Conservation (phyloP, 2,888 invertebrate species). For the Dermolepida albohirtum region DNA sequence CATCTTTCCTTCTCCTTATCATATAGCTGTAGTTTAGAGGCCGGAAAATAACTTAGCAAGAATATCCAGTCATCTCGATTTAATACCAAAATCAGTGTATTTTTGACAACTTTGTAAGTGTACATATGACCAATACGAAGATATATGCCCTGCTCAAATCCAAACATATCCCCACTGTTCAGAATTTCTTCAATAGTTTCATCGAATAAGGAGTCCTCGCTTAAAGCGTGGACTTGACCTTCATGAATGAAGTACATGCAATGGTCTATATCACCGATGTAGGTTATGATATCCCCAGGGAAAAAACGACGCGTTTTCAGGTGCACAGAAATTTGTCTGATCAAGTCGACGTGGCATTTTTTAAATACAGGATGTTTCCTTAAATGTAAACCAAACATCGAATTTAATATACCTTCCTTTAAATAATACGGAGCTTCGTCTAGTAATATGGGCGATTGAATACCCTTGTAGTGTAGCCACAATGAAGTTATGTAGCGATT, state of each 20-base stretch:
- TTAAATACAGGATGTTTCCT: slow-evolving; percentile 49
- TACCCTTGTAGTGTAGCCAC: slow-evolving; percentile 35
- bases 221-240: slow-evolving; percentile 49
- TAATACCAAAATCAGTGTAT: slow-evolving; percentile 37
- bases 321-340: slow-evolving; percentile 50
- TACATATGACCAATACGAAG: slow-evolving; percentile 47
- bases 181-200: slow-evolving; percentile 46
- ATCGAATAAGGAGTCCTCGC: slow-evolving; percentile 47
- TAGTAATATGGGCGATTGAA: slow-evolving; percentile 40
- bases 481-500: slow-evolving; percentile 33
- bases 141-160: slow-evolving; percentile 50
- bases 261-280: slow-evolving; percentile 50
- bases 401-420: slow-evolving; percentile 50
- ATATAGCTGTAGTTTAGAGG: slow-evolving; percentile 35
- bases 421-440: slow-evolving; percentile 52
- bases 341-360: slow-evolving; percentile 51
- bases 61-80: slow-evolving; percentile 38
- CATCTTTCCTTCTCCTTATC: slow-evolving; percentile 28
- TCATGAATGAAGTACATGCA: slow-evolving; percentile 55
- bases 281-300: slow-evolving; percentile 50
- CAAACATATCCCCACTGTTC: slow-evolving; percentile 48
- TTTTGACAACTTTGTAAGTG: slow-evolving; percentile 49
- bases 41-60: slow-evolving; percentile 38
- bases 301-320: slow-evolving; percentile 49
- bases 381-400: slow-evolving; percentile 52